Conservation (phyloP, 1,140 invertebrate species). For the Zaprionus lachaisei region DNA sequence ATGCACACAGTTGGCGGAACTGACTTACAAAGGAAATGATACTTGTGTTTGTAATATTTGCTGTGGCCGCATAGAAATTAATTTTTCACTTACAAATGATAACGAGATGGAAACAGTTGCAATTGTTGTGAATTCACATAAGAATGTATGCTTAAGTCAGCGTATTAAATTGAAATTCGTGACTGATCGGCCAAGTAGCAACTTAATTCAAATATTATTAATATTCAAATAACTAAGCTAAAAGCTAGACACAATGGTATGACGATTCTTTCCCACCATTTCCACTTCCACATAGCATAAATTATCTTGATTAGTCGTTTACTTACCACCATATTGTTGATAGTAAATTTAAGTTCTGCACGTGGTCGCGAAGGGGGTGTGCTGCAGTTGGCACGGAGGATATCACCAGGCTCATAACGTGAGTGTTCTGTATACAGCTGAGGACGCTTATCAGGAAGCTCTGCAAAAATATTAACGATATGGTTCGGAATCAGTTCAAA, state of each 20-base stretch:
- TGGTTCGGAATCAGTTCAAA: background rate
- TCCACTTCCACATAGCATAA: background rate
- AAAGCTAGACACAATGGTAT: too few relatives aligned
- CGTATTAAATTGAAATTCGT: too few relatives aligned
- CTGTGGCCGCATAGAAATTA: background rate
- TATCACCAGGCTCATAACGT: conserved; percentile 89
- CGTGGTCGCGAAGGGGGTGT: conserved; percentile 88
- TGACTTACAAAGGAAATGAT: background rate
- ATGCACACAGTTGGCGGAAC: background rate
- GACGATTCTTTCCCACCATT: too few relatives aligned
- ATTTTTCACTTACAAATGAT: background rate
- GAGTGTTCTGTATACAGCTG: conserved; percentile 87
- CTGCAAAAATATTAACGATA: conserved; percentile 84
- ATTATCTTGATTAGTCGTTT: background rate
- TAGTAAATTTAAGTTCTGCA: conserved; percentile 88
- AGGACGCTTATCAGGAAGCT: conserved; percentile 86
- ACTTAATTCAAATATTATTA: too few relatives aligned
- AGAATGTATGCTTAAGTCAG: too few relatives aligned
- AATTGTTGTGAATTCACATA: background rate
- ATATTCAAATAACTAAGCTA: too few relatives aligned
- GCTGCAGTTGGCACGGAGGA: conserved; percentile 89
- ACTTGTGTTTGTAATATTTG: too few relatives aligned
- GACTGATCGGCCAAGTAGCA: too few relatives aligned
- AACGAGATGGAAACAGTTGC: background rate
- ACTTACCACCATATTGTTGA: conserved; percentile 91